Conservation (phyloP, 2,113 vertebrate genomes). For the Chauna torquata region DNA sequence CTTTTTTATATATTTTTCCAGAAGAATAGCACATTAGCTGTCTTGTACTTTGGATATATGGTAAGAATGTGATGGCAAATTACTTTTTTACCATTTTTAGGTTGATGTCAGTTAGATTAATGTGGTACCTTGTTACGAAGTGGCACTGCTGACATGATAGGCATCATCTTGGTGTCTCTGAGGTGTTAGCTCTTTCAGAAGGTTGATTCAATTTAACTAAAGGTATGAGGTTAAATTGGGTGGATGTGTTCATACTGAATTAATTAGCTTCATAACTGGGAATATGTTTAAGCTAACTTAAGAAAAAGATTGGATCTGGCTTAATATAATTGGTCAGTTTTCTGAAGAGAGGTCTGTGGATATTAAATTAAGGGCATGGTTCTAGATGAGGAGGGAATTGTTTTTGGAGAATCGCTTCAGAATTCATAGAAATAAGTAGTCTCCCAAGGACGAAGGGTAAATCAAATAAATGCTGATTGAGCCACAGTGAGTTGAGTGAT, state of each 20-base stretch:
- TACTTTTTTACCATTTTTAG: not conserved
- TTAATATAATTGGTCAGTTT: not conserved
- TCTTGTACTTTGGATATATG: not conserved
- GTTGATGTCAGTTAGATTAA: not conserved
- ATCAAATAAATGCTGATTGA: not conserved
- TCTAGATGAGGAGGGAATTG: not conserved
- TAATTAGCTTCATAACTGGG: not conserved
- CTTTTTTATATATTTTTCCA: not conserved
- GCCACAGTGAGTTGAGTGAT: not conserved
- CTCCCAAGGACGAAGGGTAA: not conserved
- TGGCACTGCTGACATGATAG: not conserved
- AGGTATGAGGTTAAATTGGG: not conserved
- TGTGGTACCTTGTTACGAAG: not conserved
- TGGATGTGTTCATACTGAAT: not conserved
- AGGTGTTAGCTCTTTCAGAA: not conserved
- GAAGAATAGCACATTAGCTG: not conserved
- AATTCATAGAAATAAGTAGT: not conserved
- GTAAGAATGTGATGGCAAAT: not conserved
- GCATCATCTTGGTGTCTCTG: not conserved
- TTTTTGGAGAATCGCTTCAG: not conserved
- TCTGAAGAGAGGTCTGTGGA: not conserved
- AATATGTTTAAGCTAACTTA: not conserved
- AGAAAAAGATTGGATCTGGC: not conserved
- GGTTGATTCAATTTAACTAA: not conserved
- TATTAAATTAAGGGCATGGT: not conserved